Percentiles rank a stretch among this genome's conserved stretches.
Conservation (phyloP, 2,113 vertebrate species). For the Gallinago jamesoni region DNA sequence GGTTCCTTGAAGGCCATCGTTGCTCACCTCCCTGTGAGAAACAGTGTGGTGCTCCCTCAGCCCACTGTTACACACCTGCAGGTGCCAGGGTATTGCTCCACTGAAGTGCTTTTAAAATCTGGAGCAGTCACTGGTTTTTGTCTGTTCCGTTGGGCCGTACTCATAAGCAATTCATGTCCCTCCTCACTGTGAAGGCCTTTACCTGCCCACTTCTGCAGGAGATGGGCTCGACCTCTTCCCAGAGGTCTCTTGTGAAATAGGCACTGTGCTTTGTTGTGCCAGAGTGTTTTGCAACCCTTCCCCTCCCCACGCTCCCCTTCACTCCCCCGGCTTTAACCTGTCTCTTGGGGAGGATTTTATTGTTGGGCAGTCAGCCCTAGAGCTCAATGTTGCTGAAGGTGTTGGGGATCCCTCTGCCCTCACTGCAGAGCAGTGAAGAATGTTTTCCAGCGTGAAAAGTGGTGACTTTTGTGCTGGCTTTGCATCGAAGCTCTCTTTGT, state of each 20-base stretch:
- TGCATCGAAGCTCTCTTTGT: not conserved
- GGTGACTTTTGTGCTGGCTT: not conserved
- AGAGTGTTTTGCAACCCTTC: not conserved
- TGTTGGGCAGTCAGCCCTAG: too few relatives aligned
- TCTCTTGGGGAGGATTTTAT: not conserved
- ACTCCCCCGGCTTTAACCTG: not conserved
- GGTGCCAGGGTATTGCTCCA: not conserved
- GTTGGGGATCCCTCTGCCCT: not conserved
- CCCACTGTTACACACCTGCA: fast-evolving
- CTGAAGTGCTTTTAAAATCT: not conserved
- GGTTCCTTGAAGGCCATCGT: not conserved
- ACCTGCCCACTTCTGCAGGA: not conserved
- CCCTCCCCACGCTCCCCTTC: not conserved
- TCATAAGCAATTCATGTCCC: fast-evolving
- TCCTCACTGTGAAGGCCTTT: not conserved
- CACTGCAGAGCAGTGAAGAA: not conserved
- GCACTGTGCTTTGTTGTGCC: not conserved
- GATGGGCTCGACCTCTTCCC: fast-evolving
- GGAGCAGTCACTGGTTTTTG: not conserved
- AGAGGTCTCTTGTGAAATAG: not conserved
- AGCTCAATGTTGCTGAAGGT: not conserved
- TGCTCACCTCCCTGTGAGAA: not conserved
- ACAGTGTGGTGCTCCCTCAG: fast-evolving
- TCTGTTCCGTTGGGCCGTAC: fast-evolving
- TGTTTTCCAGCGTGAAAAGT: not conserved